phyloP scores from a whole-genome alignment of 2,113 vertebrate genomes.

The Eubucco bourcierii region DNA sequence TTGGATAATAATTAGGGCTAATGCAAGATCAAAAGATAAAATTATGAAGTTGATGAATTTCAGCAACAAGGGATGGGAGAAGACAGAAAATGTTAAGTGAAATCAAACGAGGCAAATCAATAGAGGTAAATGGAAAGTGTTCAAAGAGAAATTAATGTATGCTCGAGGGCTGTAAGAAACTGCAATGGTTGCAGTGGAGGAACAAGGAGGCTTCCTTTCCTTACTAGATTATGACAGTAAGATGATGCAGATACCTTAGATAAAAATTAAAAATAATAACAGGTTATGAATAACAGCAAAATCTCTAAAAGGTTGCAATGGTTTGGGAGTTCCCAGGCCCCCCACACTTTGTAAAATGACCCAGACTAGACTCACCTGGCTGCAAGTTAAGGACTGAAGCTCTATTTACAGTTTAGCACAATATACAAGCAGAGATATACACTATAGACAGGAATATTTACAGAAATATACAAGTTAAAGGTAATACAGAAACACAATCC shows the following conservation, averaged over 20 bases:
- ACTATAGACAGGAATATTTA: too few relatives aligned
- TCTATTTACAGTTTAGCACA: too few relatives aligned
- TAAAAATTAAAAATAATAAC: background rate
- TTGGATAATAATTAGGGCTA: constrained; percentile 37
- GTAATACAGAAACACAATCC: too few relatives aligned
- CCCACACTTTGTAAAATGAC: too few relatives aligned
- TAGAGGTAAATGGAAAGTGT: constrained; percentile 51
- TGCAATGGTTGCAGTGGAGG: constrained; percentile 13
- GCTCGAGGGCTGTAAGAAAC: constrained; percentile 26
- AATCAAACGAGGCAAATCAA: constrained; percentile 53
- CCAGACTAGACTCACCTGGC: too few relatives aligned
- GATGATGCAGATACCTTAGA: background rate
- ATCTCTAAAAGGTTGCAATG: background rate
- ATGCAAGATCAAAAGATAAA: constrained; percentile 41
- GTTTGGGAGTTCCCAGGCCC: too few relatives aligned
- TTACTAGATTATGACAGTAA: background rate
- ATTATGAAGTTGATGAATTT: constrained; percentile 45
- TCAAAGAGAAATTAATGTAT: constrained; percentile 54
- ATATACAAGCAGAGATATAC: too few relatives aligned
- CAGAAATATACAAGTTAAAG: too few relatives aligned
- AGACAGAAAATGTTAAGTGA: constrained; percentile 15
- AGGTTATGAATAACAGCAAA: background rate
- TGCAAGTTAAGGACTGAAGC: too few relatives aligned
- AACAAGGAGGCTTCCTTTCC: background rate
- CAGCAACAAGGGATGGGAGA: constrained; percentile 24